A percentile compares a stretch with the other conserved stretches of the same genome.
These are phyloP conservation scores for Euplagia quadripunctaria DNA, from an alignment of 2,888 invertebrate genomes.

Conservation along the genomic window DNA sequence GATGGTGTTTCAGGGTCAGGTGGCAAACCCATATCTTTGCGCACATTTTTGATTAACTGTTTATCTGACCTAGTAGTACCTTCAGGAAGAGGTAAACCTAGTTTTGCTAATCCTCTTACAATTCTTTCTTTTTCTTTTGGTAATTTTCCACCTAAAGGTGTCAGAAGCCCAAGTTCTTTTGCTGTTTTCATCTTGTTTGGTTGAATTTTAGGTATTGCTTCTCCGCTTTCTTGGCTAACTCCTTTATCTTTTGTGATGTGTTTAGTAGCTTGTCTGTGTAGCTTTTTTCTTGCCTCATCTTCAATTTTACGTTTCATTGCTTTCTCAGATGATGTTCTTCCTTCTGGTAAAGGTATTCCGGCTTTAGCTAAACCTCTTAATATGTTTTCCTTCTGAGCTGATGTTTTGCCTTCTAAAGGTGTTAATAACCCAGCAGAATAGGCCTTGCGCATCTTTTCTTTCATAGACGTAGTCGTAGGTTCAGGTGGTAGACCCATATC, in stretches of 20 bases:
- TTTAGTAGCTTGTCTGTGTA: not conserved
- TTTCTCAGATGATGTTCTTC: slow-evolving; percentile 31
- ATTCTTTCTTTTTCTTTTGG: slow-evolving; percentile 45
- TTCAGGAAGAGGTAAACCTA: slow-evolving; percentile 54
- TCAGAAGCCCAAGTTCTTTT: slow-evolving; percentile 40
- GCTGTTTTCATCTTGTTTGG: slow-evolving; percentile 1
- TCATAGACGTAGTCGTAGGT: not conserved
- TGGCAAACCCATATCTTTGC: slow-evolving; percentile 25
- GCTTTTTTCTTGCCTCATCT: not conserved
- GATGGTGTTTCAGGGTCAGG: slow-evolving; percentile 25
- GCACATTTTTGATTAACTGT: slow-evolving; percentile 21
- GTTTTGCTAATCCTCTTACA: slow-evolving; percentile 38
- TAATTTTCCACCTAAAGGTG: slow-evolving; percentile 54
- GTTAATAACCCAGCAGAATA: slow-evolving; percentile 24
- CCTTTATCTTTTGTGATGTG: not conserved
- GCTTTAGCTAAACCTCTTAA: slow-evolving; percentile 3
- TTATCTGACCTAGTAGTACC: slow-evolving; percentile 52
- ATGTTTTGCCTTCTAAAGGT: slow-evolving; percentile 15
- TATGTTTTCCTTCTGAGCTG: slow-evolving; percentile 7
- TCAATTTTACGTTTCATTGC: slow-evolving; percentile 7
- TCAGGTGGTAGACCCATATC: slow-evolving; percentile 1
- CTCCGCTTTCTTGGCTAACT: not conserved
- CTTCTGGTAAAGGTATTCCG: slow-evolving; percentile 18
- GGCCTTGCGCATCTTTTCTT: slow-evolving; percentile 14
- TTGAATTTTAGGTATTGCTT: not conserved